Evolutionary conservation across 1,140 invertebrate genomes (phyloP).

Genomic region (Drosophila trapezifrons): DNA sequence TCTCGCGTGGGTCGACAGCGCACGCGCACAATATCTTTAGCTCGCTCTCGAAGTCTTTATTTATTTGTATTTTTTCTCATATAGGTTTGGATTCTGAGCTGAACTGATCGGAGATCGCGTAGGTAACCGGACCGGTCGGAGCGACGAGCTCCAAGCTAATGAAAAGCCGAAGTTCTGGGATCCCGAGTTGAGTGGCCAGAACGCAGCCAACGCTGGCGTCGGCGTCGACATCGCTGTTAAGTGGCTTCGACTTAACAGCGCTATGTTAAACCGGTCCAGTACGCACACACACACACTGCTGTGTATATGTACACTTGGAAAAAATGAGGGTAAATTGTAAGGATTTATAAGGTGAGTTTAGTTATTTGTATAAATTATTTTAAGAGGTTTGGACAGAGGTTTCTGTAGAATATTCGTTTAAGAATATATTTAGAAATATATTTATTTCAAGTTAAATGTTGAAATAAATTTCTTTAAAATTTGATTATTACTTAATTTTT

Average conservation of each 20-base stretch:
- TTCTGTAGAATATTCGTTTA: too few species aligned
- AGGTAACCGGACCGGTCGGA: conserved; percentile 67
- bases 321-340: fast-evolving
- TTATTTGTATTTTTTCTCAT: neutral
- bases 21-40: conserved; percentile 64
- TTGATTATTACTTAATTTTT: too few species aligned
- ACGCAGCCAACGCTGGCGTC: conserved; percentile 36
- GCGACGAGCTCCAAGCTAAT: conserved; percentile 74
- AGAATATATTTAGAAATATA: too few species aligned
- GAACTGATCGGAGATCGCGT: conserved; percentile 20
- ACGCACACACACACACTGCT: conserved; percentile 1
- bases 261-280: conserved; percentile 69
- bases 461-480: too few species aligned
- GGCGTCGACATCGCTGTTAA: conserved; percentile 40
- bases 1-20: conserved; percentile 59
- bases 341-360: neutral
- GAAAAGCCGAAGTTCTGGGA: conserved; percentile 72
- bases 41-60: conserved; percentile 23
- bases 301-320: neutral
- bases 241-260: conserved; percentile 60
- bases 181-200: conserved; percentile 73
- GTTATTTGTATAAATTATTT: too few species aligned
- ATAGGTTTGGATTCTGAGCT: neutral
- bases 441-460: too few species aligned
- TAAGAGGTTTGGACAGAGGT: too few species aligned